Evolutionary conservation across 2,797 vertebrate genomes (phyloP), one percentile per base, ranked within the genome.

Genomic region (Trachurus trachurus): DNA sequence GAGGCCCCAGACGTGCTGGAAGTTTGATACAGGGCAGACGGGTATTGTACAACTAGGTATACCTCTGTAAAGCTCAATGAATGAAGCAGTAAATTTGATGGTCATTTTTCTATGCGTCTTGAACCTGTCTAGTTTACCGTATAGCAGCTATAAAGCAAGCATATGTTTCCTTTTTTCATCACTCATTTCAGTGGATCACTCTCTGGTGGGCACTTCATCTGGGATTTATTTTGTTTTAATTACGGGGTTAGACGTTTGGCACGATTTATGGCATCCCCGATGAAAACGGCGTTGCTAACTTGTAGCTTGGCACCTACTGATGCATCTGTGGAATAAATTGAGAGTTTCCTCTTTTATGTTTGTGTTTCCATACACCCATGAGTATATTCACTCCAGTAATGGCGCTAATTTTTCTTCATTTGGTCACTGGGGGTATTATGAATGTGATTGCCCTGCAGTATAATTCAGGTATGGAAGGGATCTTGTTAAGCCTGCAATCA

Each of bases 211-310:
- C 26, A 61, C 81, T 86, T 80, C 50, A 26, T 37, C 19, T 10
- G 45, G 76, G 82, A 93, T 93, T 93, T 89, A 93, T 93, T 93
- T 90, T 81, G 77, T 82, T 93, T 91, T 91, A 94, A 94, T 94
- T 92, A 88, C 63, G 67, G 76, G 74, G 72, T 83, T 83, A 74
- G 74, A 78, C 86, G 78, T 92, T 92, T 92, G 84, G 86, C 69
- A 70, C 81, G 81, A 90, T 94, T 93, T 91, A 90, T 89, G 81
- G 79, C 68, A 34, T 83, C 56, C 80, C 58, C 22, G 67, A 81
- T 76, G 57, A 81, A 81, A 90, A 89, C 82, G 84, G n/a, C 76
- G 86, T 66, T 70, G 74, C 85, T 86, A 58, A 66, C 66, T 64
- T 88, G 78, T 78, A 86, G 82, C 87, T 89, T 83, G 85, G 82